phyloP scores from a whole-genome alignment of 2,888 invertebrate genomes.

The Synanthedon vespiformis region DNA sequence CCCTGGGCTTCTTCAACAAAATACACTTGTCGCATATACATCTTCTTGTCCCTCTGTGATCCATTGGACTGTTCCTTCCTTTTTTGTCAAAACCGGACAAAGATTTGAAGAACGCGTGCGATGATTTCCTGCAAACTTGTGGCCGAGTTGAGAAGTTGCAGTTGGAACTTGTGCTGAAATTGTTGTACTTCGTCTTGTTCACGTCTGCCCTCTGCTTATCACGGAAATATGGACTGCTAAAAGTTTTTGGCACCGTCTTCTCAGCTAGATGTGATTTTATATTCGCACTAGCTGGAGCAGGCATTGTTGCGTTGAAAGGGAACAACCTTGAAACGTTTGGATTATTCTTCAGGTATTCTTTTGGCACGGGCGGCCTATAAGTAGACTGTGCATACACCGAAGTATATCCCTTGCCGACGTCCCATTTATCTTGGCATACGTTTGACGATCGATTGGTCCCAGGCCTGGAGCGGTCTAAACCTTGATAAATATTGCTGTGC shows the following conservation, averaged over 20 bases:
- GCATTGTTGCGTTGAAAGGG: neutral
- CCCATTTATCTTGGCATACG: neutral
- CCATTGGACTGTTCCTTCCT: neutral
- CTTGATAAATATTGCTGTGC: neutral
- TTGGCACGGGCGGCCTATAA: neutral
- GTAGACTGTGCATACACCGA: too few relatives aligned
- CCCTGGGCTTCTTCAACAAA: slow-evolving; percentile 1
- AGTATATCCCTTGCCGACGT: neutral
- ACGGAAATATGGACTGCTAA: neutral
- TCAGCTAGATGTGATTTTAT: neutral
- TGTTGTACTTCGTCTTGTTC: neutral
- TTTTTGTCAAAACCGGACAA: neutral
- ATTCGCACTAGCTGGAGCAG: neutral
- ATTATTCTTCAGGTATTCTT: neutral
- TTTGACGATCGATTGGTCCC: neutral
- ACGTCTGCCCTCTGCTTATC: neutral
- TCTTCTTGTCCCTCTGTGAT: neutral
- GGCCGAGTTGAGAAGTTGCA: neutral
- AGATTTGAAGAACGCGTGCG: neutral
- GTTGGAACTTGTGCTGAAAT: neutral
- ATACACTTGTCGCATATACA: neutral
- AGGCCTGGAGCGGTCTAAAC: neutral
- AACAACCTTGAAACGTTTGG: neutral
- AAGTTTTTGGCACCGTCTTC: neutral
- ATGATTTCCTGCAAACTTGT: neutral